Evolutionary conservation across 2,888 invertebrate genomes (phyloP).

Genomic region (Leptinotarsa rubiginosa): DNA sequence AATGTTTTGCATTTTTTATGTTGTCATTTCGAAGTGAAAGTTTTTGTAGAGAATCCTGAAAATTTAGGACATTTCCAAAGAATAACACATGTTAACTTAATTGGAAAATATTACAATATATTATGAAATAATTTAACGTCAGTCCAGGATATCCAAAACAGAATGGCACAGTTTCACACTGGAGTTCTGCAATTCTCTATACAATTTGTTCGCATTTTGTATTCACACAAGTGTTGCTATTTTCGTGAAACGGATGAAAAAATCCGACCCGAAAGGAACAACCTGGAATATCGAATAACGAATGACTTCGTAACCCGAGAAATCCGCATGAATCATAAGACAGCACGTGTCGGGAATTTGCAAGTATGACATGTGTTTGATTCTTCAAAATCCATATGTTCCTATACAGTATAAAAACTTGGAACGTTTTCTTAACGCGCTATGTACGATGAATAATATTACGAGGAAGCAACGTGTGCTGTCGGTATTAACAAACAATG

Average conservation of each 20-base stretch:
- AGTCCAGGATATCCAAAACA: too few species aligned
- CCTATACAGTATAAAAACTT: slow-evolving; percentile 4
- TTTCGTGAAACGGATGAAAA: not conserved
- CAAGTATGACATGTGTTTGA: slow-evolving; percentile 10
- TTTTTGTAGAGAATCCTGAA: too few species aligned
- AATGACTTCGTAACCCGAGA: slow-evolving; percentile 6
- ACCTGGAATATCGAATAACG: not conserved
- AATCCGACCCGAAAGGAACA: not conserved
- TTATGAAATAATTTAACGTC: too few species aligned
- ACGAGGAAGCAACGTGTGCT: not conserved
- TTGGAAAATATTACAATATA: too few species aligned
- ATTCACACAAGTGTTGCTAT: not conserved
- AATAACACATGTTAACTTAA: too few species aligned
- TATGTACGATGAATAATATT: slow-evolving; percentile 12
- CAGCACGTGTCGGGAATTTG: slow-evolving; percentile 16
- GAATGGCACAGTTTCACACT: too few species aligned
- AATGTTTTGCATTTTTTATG: too few species aligned
- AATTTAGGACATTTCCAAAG: too few species aligned
- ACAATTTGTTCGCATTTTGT: not conserved
- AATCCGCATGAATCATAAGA: slow-evolving; percentile 16
- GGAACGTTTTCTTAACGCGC: not conserved
- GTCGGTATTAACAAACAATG: slow-evolving; percentile 6
- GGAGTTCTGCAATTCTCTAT: not conserved
- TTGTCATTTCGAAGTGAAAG: too few species aligned
- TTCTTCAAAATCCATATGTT: slow-evolving; percentile 10